Evolutionary conservation across 2,797 vertebrate species (phyloP), one percentile per base, ranked within the genome.

Genomic region (Enteromius anoplus): DNA sequence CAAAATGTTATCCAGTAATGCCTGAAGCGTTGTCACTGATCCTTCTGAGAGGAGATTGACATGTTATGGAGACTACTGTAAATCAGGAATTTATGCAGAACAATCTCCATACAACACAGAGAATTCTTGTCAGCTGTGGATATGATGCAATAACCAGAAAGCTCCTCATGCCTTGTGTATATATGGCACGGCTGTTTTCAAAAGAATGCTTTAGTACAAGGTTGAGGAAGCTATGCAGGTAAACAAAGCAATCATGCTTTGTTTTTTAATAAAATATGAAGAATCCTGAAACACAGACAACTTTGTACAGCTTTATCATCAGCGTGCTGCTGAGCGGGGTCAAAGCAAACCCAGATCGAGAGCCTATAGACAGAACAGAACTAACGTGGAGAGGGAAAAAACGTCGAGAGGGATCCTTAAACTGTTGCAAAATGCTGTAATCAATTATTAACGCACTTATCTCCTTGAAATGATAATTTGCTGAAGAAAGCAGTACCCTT

Each of bases 121-220:
- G 77, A 85, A 89, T 85, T 86, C 86, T 92, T 90, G 45, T 86
- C 2, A 47, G 83, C 77, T 76, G 79, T 84, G 81, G 37, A 87
- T 42, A 78, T 95, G 93, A 94, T 91, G 93, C 91, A 94, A 94
- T 82, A 55, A 29, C 1, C 78, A 85, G 92, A 92, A 94, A 94
- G 86, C 87, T 69, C 26, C 58, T 53, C 7, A 49, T 78, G 64
- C 85, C 82, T 84, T 29, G 71, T 45, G 80, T 84, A 82, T 80
- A 85, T 26, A 76, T 7, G 73, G 89, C 77, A 86, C 77, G 68
- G 75, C 82, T 86, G 83, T 78, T 86, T 82, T 85, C 89, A 89
- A 89, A 88, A 89, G 88, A 90, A 60, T 69, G 23, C 60, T 45
- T 51, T 32, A 32, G 77, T 47, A 40, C 10, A n/a, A 62, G 15